phyloP scores from a whole-genome alignment of 2,888 invertebrate species.

The Cristatella mucedo region DNA sequence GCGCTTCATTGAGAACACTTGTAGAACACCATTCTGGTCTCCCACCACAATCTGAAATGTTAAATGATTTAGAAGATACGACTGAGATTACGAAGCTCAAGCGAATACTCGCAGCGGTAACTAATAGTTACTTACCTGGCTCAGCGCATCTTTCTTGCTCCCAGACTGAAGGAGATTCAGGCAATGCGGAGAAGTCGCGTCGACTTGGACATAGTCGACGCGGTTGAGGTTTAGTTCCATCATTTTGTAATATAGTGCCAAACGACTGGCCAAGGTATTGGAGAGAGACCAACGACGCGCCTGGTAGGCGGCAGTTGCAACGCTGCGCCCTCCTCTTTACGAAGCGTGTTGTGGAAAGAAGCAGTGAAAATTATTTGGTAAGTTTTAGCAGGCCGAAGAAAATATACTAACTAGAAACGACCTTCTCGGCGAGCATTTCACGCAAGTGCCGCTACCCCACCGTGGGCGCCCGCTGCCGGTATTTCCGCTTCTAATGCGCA shows the following conservation, averaged over 20 bases:
- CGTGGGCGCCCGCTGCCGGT: too few relatives aligned
- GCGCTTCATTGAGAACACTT: slow-evolving; percentile 53
- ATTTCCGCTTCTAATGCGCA: too few relatives aligned
- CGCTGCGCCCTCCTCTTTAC: too few relatives aligned
- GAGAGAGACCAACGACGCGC: too few relatives aligned
- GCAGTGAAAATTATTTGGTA: too few relatives aligned
- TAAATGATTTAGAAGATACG: slow-evolving; percentile 1
- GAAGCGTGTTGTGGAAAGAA: too few relatives aligned
- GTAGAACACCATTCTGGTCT: slow-evolving; percentile 66
- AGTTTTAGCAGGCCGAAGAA: too few relatives aligned
- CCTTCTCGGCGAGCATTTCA: too few relatives aligned
- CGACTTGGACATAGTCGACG: slow-evolving; percentile 49
- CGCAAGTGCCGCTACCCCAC: too few relatives aligned
- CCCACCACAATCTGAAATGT: slow-evolving; percentile 56
- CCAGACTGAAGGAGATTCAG: slow-evolving; percentile 57
- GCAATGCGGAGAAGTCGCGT: slow-evolving; percentile 49
- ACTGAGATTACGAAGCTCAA: too few relatives aligned
- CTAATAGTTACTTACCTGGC: slow-evolving; percentile 45
- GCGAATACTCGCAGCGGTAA: neutral
- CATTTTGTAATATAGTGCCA: slow-evolving; percentile 19
- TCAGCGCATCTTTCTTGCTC: slow-evolving; percentile 47
- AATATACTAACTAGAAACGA: too few relatives aligned
- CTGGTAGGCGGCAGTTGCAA: too few relatives aligned
- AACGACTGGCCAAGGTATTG: neutral
- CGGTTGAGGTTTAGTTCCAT: slow-evolving; percentile 66